Conservation (phyloP, 1,140 invertebrate genomes). For the Nebria ingens region DNA sequence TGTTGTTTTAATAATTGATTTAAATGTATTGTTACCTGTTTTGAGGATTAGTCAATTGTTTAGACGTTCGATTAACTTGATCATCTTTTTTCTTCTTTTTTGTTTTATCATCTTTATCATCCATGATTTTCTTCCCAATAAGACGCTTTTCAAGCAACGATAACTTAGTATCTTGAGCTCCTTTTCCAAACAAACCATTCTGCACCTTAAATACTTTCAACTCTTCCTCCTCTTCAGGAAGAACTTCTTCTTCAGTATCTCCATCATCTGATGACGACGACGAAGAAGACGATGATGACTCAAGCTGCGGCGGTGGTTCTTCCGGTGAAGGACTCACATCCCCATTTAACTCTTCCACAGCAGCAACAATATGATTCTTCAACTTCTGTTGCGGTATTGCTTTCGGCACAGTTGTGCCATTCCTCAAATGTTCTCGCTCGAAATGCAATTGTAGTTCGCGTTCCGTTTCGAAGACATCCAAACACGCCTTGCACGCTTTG, state of each 20-base stretch:
- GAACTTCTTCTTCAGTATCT: conserved; percentile 15
- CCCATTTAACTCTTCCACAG: conserved; percentile 8
- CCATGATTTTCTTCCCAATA: conserved; percentile 20
- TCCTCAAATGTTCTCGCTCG: conserved; percentile 32
- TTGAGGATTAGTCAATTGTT: too few relatives aligned
- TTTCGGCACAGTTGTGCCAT: background rate
- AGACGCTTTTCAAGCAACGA: conserved; percentile 26
- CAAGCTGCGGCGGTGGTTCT: too few relatives aligned
- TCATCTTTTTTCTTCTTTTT: conserved; percentile 12
- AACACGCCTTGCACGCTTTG: conserved; percentile 46
- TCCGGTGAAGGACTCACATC: conserved; percentile 10
- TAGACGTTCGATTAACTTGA: too few relatives aligned
- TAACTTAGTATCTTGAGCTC: conserved; percentile 21
- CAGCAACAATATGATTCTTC: conserved; percentile 5
- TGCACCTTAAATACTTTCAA: background rate
- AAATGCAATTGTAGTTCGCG: conserved; percentile 40
- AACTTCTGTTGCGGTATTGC: conserved; percentile 7
- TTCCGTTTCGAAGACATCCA: conserved; percentile 44
- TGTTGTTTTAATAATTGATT: too few relatives aligned
- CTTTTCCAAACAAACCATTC: background rate
- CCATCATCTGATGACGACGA: conserved; percentile 9
- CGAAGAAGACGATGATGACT: too few relatives aligned
- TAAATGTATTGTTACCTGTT: too few relatives aligned
- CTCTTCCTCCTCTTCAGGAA: background rate
- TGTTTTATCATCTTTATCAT: conserved; percentile 14